Evolutionary conservation across 2,113 vertebrate species (phyloP), one percentile per base, ranked within the genome.

Genomic region (Crotophaga sulcirostris): DNA sequence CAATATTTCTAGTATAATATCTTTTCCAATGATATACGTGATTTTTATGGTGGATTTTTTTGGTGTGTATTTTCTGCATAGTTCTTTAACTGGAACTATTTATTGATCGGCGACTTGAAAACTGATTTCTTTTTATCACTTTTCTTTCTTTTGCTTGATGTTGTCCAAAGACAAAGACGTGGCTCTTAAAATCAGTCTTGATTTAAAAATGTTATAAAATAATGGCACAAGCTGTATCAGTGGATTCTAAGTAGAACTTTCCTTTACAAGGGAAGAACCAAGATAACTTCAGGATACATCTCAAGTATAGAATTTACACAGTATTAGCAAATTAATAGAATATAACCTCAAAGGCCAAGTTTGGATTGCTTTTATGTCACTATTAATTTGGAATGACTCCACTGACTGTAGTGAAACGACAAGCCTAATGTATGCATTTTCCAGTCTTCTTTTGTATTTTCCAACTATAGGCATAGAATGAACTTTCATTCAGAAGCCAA

Each of bases 301-400:
- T 90, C 67, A 85, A 86, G 70, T 79, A 67, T 7, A 70, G 77
- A 95, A 81, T 73, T 79, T 82, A 74, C 82, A 89, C 2, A 21
- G 80, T 93, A 86, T 94, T 78, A 84, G 55, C 38, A 89, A 95
- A 93, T 77, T 93, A 52, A 86, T 93, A 72, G 68, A 92, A 74
- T 49, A 86, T 74, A 87, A 60, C 70, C 55, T 87, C 58, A 88
- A 70, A 63, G 63, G 47, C 62, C 59, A 91, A 85, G 54, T 90
- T 82, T 55, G 38, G 51, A 69, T 66, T 88, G 88, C 60, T 73
- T 87, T 92, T 87, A 79, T 64, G 70, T 72, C 51, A 76, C 84
- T 93, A 68, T 87, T 79, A 67, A 84, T 94, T 69, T 81, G 38
- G 52, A 93, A 62, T 76, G 0, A 73, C 47, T 91, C 24, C 38